These are phyloP conservation scores for Centrocercus urophasianus DNA, from an alignment of 2,113 vertebrate species.

Conservation along the genomic window DNA sequence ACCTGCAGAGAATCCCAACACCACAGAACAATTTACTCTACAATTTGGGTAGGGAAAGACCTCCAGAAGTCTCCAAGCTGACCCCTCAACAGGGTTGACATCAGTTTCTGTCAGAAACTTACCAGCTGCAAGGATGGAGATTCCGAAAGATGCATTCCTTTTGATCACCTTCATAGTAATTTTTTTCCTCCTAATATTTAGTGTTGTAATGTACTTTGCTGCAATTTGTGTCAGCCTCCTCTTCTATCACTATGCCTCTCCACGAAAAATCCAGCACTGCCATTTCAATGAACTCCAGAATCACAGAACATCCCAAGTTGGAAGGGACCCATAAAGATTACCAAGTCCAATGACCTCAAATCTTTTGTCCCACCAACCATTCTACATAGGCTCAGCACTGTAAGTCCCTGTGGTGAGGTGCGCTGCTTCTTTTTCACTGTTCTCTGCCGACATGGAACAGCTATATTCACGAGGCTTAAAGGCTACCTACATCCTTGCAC, in stretches of 20 bases:
- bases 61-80: background rate
- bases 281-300: background rate
- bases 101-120: background rate
- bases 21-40: background rate
- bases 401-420: background rate
- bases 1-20: background rate
- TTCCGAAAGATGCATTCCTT: background rate
- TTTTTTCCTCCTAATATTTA: background rate
- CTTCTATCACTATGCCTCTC: background rate
- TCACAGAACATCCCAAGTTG: no score
- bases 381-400: background rate
- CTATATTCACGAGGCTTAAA: background rate
- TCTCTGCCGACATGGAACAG: background rate
- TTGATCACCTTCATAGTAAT: background rate
- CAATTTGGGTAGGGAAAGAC: background rate
- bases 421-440: background rate
- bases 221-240: background rate
- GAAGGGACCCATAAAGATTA: no score
- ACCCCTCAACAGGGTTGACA: background rate
- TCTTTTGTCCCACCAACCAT: background rate
- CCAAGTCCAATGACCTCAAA: background rate
- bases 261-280: background rate
- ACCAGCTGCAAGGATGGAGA: background rate
- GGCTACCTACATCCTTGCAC: background rate
- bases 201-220: background rate